A percentile compares a stretch with the other conserved stretches of the same genome.
Conservation (phyloP, 2,797 vertebrate species). For the Okamejei kenojei region DNA sequence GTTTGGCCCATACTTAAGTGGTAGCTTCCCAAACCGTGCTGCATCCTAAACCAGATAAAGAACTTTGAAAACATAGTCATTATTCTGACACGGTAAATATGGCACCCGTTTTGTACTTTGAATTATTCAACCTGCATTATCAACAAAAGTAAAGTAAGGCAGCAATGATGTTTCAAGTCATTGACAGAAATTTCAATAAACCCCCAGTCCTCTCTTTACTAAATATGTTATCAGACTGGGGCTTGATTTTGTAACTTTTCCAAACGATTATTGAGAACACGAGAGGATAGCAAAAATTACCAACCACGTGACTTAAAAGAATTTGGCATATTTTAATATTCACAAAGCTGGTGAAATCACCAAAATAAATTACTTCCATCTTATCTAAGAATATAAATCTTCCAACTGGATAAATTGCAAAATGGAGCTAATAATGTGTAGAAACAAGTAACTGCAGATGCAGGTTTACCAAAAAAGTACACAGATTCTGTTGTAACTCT, state of each 20-base stretch:
- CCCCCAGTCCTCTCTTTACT: too few species aligned
- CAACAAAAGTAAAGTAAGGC: too few species aligned
- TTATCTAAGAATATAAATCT: neutral
- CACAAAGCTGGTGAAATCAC: neutral
- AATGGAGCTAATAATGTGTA: neutral
- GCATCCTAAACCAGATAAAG: neutral
- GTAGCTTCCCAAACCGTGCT: too few species aligned
- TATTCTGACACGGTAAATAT: neutral
- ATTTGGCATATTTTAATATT: neutral
- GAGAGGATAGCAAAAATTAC: neutral
- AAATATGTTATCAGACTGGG: too few species aligned
- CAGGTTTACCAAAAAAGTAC: too few species aligned
- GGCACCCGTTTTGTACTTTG: too few species aligned
- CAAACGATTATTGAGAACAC: neutral
- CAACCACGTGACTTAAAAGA: neutral
- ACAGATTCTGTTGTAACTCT: too few species aligned
- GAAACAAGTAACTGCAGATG: too few species aligned
- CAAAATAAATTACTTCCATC: neutral
- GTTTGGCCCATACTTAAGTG: too few species aligned
- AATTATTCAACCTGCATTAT: too few species aligned
- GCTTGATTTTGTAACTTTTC: neutral
- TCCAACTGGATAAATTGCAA: neutral
- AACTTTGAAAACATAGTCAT: neutral
- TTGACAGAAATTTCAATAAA: too few species aligned
- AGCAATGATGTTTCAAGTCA: too few species aligned